A percentile compares a stretch with the other conserved stretches of the same genome.
phyloP scores from a whole-genome alignment of 92 coral and sea anemone genomes.

The Bergia puertoricense region DNA sequence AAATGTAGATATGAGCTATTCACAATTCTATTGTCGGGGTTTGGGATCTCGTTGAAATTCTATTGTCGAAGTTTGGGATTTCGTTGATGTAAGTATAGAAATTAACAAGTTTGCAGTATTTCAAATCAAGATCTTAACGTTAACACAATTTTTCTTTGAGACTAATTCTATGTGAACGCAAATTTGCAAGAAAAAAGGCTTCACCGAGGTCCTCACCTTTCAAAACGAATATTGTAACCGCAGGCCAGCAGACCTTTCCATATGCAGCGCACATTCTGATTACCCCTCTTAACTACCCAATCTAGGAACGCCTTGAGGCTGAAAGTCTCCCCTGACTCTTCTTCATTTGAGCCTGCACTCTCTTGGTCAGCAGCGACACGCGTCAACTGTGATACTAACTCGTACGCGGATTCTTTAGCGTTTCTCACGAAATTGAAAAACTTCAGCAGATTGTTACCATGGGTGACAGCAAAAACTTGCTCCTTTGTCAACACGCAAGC shows the following conservation, averaged over 20 bases:
- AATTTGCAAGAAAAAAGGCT: too few relatives aligned
- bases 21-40: too few relatives aligned
- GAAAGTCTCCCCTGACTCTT: conserved; percentile 31
- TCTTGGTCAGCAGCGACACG: conserved; percentile 35
- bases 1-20: too few relatives aligned
- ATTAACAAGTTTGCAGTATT: too few relatives aligned
- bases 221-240: conserved; percentile 86
- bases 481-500: conserved; percentile 59
- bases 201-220: conserved; percentile 60
- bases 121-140: too few relatives aligned
- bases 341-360: conserved; percentile 34
- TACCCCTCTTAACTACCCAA: conserved; percentile 65
- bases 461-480: conserved; percentile 59
- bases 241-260: conserved; percentile 92
- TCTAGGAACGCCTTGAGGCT: conserved; percentile 65
- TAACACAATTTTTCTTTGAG: too few relatives aligned
- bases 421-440: conserved; percentile 78
- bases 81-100: too few relatives aligned
- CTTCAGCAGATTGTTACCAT: conserved; percentile 70
- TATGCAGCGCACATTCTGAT: conserved; percentile 69
- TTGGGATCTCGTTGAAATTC: too few relatives aligned
- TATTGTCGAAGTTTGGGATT: too few relatives aligned
- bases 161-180: too few relatives aligned
- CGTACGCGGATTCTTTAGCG: conserved; percentile 66
- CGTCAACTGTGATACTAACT: conserved; percentile 73